Percentiles rank a stretch among this genome's conserved stretches.
Conservation (phyloP, 2,888 invertebrate species). For the Neuroscelio doddi region DNA sequence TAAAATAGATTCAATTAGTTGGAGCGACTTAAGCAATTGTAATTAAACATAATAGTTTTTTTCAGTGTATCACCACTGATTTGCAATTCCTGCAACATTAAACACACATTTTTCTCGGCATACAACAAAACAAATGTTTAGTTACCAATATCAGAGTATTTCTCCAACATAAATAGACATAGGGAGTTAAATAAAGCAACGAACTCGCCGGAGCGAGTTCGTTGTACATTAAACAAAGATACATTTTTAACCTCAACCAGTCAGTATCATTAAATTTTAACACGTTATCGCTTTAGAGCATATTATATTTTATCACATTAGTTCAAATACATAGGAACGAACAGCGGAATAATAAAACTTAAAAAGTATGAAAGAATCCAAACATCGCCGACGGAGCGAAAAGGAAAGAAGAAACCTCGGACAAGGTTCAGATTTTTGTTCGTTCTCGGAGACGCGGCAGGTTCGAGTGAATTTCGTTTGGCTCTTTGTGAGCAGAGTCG, state of each 20-base stretch:
- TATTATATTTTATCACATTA: conserved; percentile 14
- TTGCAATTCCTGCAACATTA: no score
- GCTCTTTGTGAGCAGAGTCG: conserved; percentile 44
- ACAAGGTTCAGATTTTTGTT: conserved; percentile 21
- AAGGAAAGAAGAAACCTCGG: conserved; percentile 1
- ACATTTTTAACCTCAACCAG: conserved; percentile 3
- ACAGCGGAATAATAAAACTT: conserved; percentile 20
- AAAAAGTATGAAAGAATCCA: conserved; percentile 27
- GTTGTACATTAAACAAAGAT: background rate
- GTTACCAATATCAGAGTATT: conserved; percentile 2
- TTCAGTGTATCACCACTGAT: no score
- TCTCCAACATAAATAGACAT: conserved; percentile 7
- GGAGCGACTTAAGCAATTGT: no score
- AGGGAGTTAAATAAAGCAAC: conserved; percentile 19
- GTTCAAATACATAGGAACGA: conserved; percentile 18
- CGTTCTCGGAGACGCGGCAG: conserved; percentile 18
- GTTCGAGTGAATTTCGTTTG: conserved; percentile 36
- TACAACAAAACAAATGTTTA: background rate
- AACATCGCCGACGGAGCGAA: conserved; percentile 20
- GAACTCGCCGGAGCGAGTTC: no score
- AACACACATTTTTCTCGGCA: no score
- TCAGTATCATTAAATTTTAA: conserved; percentile 34
- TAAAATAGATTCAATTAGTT: no score
- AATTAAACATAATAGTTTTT: no score
- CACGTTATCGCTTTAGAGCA: conserved; percentile 17